Base-by-base conservation (phyloP, 2,888 invertebrate genomes). In the Mimas tiliae region DNA sequence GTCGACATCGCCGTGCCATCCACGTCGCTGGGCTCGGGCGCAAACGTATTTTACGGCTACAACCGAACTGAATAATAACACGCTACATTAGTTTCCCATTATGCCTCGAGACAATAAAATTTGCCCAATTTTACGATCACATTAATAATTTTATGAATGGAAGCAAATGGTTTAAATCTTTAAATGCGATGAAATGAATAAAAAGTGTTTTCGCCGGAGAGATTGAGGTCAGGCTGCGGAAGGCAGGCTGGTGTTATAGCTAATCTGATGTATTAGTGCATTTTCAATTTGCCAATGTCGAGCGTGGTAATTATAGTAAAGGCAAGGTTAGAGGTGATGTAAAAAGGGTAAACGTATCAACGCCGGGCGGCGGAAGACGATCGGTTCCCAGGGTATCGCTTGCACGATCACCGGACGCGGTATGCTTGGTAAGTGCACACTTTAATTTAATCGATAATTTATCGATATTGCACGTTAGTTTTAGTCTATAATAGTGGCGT, bases 61-160 rank as follows among this genome's bases (percentile, higher is more conserved):
- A 87, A 82, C 86, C 89, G 86, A 91, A 88, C 91, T 92, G 93
- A 92, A 93, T 93, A 93, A 93, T 93, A 93, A 91, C 93, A 93
- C 93, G 93, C 88, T 90, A 93, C 93, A 93, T 93, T 93, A 93
- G 93, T 91, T 93, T 93, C 91, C 93, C 93, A 93, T 93, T 93
- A 93, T 93, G 88, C 87, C 90, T 86, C 92, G 89, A 92, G 91
- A 93, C 92, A 93, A 93, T 93, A 93, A 93, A 93, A 93, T 91
- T 93, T 93, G 90, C 91, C 87, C 93, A 92, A 93, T 92, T 93
- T 93, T 93, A 93, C 90, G 93, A 93, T 89, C 91, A 80, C 93
- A 93, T 93, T 91, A 93, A 93, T 93, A 93, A 93, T 93, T 93
- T 93, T 93, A 93, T 93, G 93, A 93, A 93, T 92, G 91, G 91